A percentile compares a stretch with the other conserved stretches of the same genome.
Evolutionary conservation across 2,888 invertebrate genomes (phyloP).

Genomic region (Tipula lateralis): DNA sequence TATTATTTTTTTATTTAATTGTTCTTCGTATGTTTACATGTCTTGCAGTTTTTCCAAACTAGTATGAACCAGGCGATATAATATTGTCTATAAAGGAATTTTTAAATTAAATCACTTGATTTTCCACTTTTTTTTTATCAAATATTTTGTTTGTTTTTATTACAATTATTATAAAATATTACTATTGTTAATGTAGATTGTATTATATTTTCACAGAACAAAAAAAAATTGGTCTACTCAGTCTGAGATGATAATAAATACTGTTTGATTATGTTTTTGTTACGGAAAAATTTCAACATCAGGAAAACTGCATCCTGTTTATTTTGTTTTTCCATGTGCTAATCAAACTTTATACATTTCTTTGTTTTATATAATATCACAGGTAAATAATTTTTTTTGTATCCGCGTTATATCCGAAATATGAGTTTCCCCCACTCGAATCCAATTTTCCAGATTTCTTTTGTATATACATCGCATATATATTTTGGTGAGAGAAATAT

Average conservation of each 20-base stretch:
- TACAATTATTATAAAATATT: background rate
- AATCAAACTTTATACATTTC: background rate
- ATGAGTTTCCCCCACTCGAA: background rate
- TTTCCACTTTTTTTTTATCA: background rate
- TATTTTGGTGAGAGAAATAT: background rate
- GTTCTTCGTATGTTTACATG: background rate
- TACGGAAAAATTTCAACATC: background rate
- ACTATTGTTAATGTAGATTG: background rate
- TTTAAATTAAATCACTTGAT: background rate
- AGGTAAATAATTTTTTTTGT: background rate
- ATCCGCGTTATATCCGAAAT: background rate
- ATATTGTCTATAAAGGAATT: background rate
- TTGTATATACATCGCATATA: background rate
- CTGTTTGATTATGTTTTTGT: background rate
- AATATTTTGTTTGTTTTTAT: background rate
- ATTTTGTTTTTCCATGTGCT: background rate
- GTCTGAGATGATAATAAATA: background rate
- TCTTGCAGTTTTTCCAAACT: background rate
- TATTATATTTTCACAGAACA: background rate
- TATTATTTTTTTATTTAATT: background rate
- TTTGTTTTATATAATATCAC: background rate
- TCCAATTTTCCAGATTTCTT: background rate
- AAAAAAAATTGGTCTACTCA: background rate
- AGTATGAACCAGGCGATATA: background rate
- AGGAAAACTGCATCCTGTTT: background rate